These are phyloP conservation scores for Sphenodon punctatus DNA, from an alignment of 2,797 vertebrate species.

Conservation along the genomic window DNA sequence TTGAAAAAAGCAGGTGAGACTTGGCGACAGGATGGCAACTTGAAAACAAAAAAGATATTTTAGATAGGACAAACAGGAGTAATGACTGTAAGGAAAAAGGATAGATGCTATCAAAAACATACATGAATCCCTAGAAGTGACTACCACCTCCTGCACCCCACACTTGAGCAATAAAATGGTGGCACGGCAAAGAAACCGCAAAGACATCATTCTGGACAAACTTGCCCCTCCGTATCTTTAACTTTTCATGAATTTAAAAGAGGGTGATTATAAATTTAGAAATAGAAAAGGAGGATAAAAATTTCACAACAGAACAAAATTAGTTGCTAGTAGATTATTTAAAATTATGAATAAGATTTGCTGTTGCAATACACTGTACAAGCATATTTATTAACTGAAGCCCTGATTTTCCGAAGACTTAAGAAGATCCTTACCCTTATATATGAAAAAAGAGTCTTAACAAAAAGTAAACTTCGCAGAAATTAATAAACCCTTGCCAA, in stretches of 20 bases:
- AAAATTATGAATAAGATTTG: not conserved
- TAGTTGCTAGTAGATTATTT: not conserved
- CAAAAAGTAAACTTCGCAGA: too few species aligned
- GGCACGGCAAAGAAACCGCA: not conserved
- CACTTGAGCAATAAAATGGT: not conserved
- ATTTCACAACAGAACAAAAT: not conserved
- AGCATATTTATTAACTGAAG: not conserved
- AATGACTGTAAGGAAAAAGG: too few species aligned
- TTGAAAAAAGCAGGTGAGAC: too few species aligned
- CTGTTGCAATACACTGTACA: not conserved
- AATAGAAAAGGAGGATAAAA: not conserved
- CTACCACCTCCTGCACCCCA: not conserved
- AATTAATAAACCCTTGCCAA: too few species aligned
- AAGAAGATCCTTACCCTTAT: not conserved
- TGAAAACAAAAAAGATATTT: too few species aligned
- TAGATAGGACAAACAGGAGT: too few species aligned
- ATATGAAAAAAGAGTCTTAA: too few species aligned
- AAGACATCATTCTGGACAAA: accelerated
- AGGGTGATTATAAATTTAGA: not conserved
- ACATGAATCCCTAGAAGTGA: not conserved
- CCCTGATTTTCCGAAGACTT: not conserved
- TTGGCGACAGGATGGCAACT: too few species aligned
- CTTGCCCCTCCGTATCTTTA: not conserved
- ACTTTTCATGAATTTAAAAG: not conserved
- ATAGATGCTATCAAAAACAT: not conserved